These are phyloP conservation scores for Zosterops hypoxanthus DNA, from an alignment of 2,113 vertebrate genomes.

Conservation along the genomic window DNA sequence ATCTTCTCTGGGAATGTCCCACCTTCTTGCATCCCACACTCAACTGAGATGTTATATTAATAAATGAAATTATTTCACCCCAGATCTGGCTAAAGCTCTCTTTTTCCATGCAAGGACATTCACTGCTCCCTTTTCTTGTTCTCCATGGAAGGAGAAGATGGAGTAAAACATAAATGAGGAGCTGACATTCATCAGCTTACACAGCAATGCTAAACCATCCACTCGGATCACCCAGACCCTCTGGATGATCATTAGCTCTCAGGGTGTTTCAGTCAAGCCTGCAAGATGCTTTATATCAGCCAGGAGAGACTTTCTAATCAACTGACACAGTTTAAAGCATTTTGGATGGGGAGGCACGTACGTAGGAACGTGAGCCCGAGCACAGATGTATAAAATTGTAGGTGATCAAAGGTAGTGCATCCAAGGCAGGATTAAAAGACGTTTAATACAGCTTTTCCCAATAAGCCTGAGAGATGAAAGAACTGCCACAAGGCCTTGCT, in stretches of 20 bases:
- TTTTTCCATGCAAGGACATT: neutral
- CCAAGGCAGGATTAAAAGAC: conserved; percentile 68
- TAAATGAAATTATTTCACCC: neutral
- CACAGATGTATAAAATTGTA: conserved; percentile 54
- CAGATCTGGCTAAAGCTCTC: neutral
- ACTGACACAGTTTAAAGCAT: conserved; percentile 49
- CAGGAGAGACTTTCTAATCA: conserved; percentile 27
- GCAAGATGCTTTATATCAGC: neutral
- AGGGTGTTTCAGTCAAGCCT: neutral
- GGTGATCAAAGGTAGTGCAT: conserved; percentile 69
- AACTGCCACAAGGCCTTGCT: conserved; percentile 65
- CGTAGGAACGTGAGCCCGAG: neutral
- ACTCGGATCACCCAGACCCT: neutral
- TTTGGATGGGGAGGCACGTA: conserved; percentile 32
- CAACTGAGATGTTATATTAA: neutral
- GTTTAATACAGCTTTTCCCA: conserved; percentile 69
- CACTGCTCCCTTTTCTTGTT: neutral
- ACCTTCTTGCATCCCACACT: neutral
- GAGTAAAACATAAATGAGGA: neutral
- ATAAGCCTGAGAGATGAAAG: conserved; percentile 72
- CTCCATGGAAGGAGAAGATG: neutral
- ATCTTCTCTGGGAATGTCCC: neutral
- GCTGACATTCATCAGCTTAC: neutral
- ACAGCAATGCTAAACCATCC: neutral
- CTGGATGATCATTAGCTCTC: neutral